These are phyloP conservation scores for Cosmia pyralina DNA, from an alignment of 2,888 invertebrate species.

Conservation along the genomic window DNA sequence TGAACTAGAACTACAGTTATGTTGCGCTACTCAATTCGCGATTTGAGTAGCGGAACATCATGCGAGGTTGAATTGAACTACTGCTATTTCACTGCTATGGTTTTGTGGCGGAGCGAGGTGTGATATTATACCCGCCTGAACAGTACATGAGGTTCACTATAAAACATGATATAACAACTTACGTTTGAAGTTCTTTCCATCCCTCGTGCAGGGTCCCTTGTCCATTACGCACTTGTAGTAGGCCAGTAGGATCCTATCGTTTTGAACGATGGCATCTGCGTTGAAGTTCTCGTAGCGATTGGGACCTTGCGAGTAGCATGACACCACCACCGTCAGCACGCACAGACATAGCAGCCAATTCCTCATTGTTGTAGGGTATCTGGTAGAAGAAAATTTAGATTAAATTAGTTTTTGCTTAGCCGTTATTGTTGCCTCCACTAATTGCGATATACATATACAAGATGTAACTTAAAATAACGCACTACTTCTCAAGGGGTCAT, in stretches of 20 bases:
- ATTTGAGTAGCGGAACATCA: too few relatives aligned
- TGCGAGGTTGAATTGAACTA: too few relatives aligned
- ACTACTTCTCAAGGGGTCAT: too few relatives aligned
- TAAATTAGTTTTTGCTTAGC: neutral
- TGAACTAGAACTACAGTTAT: too few relatives aligned
- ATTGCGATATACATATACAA: neutral
- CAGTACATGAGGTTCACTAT: too few relatives aligned
- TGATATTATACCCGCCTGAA: too few relatives aligned
- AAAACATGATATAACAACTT: conserved; percentile 62
- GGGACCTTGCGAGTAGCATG: conserved; percentile 76
- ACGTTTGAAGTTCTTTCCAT: conserved; percentile 88
- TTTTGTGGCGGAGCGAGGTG: too few relatives aligned
- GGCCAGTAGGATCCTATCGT: conserved; percentile 85
- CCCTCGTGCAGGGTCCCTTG: conserved; percentile 87
- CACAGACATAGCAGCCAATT: conserved; percentile 74
- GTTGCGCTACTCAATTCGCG: too few relatives aligned
- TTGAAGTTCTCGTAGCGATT: conserved; percentile 87
- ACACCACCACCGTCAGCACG: conserved; percentile 82
- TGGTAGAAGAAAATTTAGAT: conserved; percentile 7
- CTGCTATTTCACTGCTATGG: too few relatives aligned
- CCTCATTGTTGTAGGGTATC: conserved; percentile 74
- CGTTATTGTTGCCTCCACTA: neutral
- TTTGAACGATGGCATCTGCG: conserved; percentile 84
- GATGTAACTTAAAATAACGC: too few relatives aligned
- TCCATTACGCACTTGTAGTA: conserved; percentile 89